Evolutionary conservation across 2,888 invertebrate species (phyloP).

Genomic region (Chrysopilus asiliformis): DNA sequence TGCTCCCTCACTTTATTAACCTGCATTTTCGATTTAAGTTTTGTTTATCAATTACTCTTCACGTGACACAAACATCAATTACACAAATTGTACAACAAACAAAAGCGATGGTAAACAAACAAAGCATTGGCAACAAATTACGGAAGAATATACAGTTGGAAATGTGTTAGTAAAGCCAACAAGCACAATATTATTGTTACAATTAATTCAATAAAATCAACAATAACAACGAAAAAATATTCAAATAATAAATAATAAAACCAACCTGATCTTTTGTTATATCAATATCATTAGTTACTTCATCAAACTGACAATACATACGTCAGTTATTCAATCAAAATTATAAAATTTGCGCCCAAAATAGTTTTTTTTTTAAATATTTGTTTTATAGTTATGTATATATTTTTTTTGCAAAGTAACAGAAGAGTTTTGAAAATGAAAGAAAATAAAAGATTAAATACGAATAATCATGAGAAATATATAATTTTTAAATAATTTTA

Average conservation of each 20-base stretch:
- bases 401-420: too few relatives aligned
- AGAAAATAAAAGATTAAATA: background rate
- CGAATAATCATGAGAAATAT: too few relatives aligned
- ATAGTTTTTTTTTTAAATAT: constrained; percentile 6
- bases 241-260: constrained; percentile 8
- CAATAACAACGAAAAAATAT: constrained; percentile 5
- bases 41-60: too few relatives aligned
- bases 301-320: constrained; percentile 20
- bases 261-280: constrained; percentile 50
- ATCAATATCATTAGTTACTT: constrained; percentile 50
- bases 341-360: constrained; percentile 11
- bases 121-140: too few relatives aligned
- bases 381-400: too few relatives aligned
- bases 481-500: too few relatives aligned
- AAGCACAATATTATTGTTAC: constrained; percentile 7
- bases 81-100: background rate
- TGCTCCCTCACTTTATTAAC: constrained; percentile 77
- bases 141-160: too few relatives aligned
- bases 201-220: constrained; percentile 2
- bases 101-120: background rate
- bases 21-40: constrained; percentile 36
- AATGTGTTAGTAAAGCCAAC: constrained; percentile 13
- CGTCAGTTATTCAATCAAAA: constrained; percentile 18
- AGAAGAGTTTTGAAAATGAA: constrained; percentile 2
- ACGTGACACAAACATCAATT: too few relatives aligned